Conservation (phyloP, 1,140 invertebrate genomes). For the Coelopa frigida region DNA sequence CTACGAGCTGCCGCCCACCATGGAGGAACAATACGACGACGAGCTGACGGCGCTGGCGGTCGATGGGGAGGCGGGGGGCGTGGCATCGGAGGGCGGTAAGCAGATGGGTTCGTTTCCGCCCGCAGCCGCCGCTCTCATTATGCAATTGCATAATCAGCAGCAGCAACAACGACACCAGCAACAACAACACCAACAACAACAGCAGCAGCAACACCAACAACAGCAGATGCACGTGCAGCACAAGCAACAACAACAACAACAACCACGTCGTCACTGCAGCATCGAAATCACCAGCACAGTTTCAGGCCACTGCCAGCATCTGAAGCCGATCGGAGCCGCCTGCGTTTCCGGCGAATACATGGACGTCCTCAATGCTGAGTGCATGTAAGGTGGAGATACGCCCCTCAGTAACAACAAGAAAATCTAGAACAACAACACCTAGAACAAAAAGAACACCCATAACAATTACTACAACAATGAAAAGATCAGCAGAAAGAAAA, state of each 20-base stretch:
- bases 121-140: not conserved
- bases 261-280: conserved; percentile 21
- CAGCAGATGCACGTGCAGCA: conserved; percentile 16
- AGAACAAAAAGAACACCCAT: not conserved
- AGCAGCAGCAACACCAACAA: not conserved
- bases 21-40: not conserved
- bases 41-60: not conserved
- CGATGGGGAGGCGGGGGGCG: not conserved
- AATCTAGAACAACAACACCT: no score
- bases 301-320: conserved; percentile 30
- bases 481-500: not conserved
- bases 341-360: conserved; percentile 39
- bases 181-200: not conserved
- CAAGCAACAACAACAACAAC: conserved; percentile 6
- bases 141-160: not conserved
- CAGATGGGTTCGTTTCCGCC: not conserved
- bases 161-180: not conserved
- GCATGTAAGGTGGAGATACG: conserved; percentile 11
- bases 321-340: conserved; percentile 24
- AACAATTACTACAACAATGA: not conserved
- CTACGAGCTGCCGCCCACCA: not conserved
- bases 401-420: no score
- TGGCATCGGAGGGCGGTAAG: not conserved
- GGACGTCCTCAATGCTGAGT: conserved; percentile 29
- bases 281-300: conserved; percentile 35